These are phyloP conservation scores for Achatina immaculata DNA, from an alignment of 1,140 invertebrate species.

Conservation along the genomic window DNA sequence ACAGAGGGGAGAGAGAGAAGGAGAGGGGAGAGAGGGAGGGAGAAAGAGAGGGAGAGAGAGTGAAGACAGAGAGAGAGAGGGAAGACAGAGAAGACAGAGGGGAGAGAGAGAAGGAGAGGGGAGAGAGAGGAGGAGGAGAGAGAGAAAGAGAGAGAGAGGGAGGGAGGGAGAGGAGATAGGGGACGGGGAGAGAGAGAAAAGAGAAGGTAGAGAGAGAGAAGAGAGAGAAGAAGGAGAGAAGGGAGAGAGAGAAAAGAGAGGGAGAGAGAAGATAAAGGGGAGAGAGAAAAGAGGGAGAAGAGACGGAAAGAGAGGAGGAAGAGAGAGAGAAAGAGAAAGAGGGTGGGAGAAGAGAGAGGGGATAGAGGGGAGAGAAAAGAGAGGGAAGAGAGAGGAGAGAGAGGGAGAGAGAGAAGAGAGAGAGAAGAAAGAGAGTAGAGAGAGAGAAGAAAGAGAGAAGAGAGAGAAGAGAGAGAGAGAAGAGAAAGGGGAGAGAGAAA, in stretches of 20 bases:
- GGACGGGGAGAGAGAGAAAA: neutral
- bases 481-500: constrained; percentile 20
- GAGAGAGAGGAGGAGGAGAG: constrained; percentile 35
- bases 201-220: neutral
- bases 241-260: neutral
- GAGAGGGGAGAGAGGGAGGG: constrained; percentile 38
- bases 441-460: constrained; percentile 27
- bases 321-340: neutral
- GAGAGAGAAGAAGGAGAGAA: neutral
- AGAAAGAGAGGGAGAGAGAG: constrained; percentile 11
- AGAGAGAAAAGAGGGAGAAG: neutral
- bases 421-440: constrained; percentile 33
- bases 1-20: constrained; percentile 21
- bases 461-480: constrained; percentile 18
- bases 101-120: constrained; percentile 8
- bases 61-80: too few relatives aligned
- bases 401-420: neutral
- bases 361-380: neutral
- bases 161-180: neutral
- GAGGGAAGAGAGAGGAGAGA: neutral
- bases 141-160: constrained; percentile 34
- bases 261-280: neutral
- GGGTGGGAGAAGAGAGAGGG: too few relatives aligned
- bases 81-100: too few relatives aligned
- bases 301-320: neutral